Evolutionary conservation across 2,797 vertebrate genomes (phyloP), one percentile per base, ranked within the genome.

Genomic region (Argyrosomus regius): DNA sequence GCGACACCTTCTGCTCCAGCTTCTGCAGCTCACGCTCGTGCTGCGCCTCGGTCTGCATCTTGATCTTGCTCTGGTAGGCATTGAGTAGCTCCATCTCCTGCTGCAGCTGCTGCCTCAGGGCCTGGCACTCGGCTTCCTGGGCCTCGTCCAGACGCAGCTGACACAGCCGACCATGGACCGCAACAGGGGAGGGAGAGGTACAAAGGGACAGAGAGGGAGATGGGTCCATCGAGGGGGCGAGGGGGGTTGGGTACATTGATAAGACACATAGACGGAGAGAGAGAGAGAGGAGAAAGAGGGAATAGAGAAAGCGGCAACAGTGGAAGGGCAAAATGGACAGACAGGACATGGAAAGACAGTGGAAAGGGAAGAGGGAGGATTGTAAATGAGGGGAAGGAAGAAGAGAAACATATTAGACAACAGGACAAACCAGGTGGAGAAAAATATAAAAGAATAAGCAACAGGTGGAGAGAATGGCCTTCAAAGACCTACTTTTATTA

Each of bases 11-110:
- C 94, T 99, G 98, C 96, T 99, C 97, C 88, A 99, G 95, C 94
- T 99, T 99, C 96, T 99, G 98, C 93, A 96, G 97, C 88, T 99
- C 98, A 2, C 98, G 95, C 89, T 99, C 97, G 4, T 99, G 98
- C 95, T 99, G 98, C 22, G 98, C 97, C 96, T 99, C 98, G 46
- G 98, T 99, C 93, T 99, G 98, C 97, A 98, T 99, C 96, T 99
- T 99, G 94, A 99, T 99, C 96, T 99, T 99, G 95, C 98, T 99
- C 97, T 99, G 98, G 95, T 99, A 99, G 73, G 98, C 98, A 16
- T 98, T 99, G 90, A 99, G 98, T 91, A 99, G 97, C 96, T 99
- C 98, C 98, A 99, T 99, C 96, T 99, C 98, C 95, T 99, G 98
- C 96, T 99, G 98, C 93, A 99, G 97, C 94, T 99, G 98, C 94